Percentiles rank a stretch among this genome's conserved stretches.
Evolutionary conservation across 2,888 invertebrate species (phyloP).

Genomic region (Chesias legatella): DNA sequence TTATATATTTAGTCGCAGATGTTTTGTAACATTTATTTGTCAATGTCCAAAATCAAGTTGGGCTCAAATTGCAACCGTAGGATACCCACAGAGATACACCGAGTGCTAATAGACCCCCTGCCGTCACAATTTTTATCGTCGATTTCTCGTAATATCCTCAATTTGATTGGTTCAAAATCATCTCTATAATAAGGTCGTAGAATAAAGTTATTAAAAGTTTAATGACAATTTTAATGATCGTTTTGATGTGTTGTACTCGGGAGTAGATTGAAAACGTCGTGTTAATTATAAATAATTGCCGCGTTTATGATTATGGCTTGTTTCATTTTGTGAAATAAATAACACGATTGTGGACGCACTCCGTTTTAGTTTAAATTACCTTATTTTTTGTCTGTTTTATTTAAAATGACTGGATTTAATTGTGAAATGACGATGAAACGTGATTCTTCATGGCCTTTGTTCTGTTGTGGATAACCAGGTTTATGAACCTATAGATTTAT

Average conservation of each 20-base stretch:
- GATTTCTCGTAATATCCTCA: constrained; percentile 21
- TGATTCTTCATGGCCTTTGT: no score
- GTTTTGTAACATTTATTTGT: not conserved
- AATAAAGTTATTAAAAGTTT: constrained; percentile 15
- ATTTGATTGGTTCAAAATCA: constrained; percentile 23
- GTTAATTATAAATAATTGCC: constrained; percentile 12
- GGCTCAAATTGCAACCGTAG: constrained; percentile 27
- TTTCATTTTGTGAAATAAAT: not conserved
- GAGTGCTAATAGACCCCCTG: constrained; percentile 44
- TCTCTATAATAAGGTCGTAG: constrained; percentile 9
- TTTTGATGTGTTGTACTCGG: not conserved
- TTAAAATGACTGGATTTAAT: no score
- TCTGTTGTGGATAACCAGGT: no score
- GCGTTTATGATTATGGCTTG: constrained; percentile 6
- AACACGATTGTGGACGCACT: no score
- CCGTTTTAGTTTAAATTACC: no score
- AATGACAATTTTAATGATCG: constrained; percentile 13
- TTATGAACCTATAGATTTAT: no score
- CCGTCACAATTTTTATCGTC: constrained; percentile 34
- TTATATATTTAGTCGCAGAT: no score
- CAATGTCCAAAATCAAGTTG: no score
- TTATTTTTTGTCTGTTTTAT: no score
- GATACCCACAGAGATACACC: constrained; percentile 38
- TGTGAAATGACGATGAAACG: no score
- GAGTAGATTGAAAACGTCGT: constrained; percentile 13